Evolutionary conservation across 1,140 invertebrate species (phyloP).

Genomic region (Myzus persicae): DNA sequence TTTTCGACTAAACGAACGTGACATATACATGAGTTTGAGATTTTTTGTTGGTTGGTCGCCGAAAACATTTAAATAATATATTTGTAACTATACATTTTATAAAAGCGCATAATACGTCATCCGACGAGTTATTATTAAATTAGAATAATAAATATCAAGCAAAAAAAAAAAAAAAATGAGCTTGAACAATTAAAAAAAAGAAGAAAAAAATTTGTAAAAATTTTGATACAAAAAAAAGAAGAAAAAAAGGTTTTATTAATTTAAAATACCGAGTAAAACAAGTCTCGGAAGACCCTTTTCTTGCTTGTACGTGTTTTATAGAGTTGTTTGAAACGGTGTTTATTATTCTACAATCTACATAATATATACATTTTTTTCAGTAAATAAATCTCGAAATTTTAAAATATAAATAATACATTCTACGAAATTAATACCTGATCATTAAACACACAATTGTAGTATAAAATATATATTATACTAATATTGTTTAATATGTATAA

Average conservation of each 20-base stretch:
- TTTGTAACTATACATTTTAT: not conserved
- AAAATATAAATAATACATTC: not conserved
- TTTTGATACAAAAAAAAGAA: too few relatives aligned
- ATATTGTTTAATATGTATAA: too few relatives aligned
- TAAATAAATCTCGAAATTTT: not conserved
- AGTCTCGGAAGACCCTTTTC: not conserved
- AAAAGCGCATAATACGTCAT: not conserved
- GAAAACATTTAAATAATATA: not conserved
- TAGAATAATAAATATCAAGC: not conserved
- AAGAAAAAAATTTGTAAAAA: too few relatives aligned
- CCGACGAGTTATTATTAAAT: not conserved
- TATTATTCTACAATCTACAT: not conserved
- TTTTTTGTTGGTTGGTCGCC: not conserved
- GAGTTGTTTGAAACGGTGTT: not conserved
- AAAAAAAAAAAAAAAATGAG: not conserved
- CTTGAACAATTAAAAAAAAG: not conserved
- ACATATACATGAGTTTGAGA: not conserved
- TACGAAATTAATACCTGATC: not conserved
- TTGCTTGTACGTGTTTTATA: not conserved
- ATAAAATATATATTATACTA: too few relatives aligned
- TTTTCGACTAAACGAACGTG: not conserved
- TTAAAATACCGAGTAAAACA: not conserved
- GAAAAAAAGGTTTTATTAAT: not conserved
- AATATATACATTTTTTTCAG: not conserved
- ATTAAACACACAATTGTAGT: not conserved